Percentiles rank a stretch among this genome's conserved stretches.
Evolutionary conservation across 2,888 invertebrate species (phyloP).

Genomic region (Hydropsyche betteni): DNA sequence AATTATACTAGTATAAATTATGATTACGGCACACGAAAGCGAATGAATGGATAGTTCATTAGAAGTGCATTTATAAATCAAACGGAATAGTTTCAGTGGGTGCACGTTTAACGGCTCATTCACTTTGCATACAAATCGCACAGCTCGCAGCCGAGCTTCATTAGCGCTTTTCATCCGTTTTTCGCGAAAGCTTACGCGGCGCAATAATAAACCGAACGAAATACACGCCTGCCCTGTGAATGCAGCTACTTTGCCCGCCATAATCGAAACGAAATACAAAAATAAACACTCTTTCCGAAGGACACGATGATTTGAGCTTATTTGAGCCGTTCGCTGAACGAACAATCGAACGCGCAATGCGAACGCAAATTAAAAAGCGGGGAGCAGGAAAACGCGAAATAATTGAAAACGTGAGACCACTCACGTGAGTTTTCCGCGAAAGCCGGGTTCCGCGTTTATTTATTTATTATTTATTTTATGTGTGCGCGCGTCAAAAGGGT

Average conservation of each 20-base stretch:
- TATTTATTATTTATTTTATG: neutral
- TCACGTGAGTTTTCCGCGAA: conserved; percentile 8
- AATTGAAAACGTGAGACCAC: conserved; percentile 15
- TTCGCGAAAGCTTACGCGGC: conserved; percentile 19
- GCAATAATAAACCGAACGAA: conserved; percentile 43
- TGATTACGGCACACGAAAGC: too few species aligned
- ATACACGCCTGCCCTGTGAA: conserved; percentile 13
- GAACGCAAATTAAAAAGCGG: neutral
- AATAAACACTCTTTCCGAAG: neutral
- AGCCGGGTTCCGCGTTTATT: conserved; percentile 1
- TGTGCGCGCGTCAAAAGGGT: neutral
- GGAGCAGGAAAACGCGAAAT: neutral
- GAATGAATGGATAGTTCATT: conserved; percentile 26
- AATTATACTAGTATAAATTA: too few species aligned
- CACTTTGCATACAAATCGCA: conserved; percentile 43
- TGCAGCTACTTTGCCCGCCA: conserved; percentile 42
- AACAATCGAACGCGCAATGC: neutral
- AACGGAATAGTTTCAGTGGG: conserved; percentile 31
- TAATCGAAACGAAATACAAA: neutral
- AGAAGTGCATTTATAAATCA: conserved; percentile 31
- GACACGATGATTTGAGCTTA: conserved; percentile 28
- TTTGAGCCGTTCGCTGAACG: conserved; percentile 12
- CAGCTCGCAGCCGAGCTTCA: conserved; percentile 33
- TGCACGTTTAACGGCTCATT: conserved; percentile 23
- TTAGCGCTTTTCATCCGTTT: conserved; percentile 41